These are phyloP conservation scores for Penaeus japonicus DNA, from an alignment of 1,140 invertebrate species.

Conservation along the genomic window DNA sequence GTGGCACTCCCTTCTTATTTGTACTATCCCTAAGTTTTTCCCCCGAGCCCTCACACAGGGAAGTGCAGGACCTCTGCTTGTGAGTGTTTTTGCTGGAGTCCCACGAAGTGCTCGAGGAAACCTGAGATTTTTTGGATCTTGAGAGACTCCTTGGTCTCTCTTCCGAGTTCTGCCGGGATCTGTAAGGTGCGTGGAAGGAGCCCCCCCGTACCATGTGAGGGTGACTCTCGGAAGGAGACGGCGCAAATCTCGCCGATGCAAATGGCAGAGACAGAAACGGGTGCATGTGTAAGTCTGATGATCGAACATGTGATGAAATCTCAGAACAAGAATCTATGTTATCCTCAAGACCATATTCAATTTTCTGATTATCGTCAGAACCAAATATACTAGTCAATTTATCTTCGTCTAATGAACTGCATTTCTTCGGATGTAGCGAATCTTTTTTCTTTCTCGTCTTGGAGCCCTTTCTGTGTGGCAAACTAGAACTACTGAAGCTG, in stretches of 20 bases:
- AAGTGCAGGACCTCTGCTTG: conserved; percentile 34
- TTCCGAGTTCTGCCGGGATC: conserved; percentile 18
- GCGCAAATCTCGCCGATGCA: conserved; percentile 9
- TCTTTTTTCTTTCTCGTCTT: conserved; percentile 29
- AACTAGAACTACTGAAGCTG: conserved; percentile 41
- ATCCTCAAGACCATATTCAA: conserved; percentile 53
- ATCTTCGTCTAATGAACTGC: conserved; percentile 49
- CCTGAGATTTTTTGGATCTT: neutral
- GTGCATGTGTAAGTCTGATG: conserved; percentile 35
- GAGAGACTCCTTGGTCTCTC: conserved; percentile 42
- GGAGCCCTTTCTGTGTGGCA: conserved; percentile 32
- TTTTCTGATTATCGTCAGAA: conserved; percentile 34
- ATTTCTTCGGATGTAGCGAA: conserved; percentile 29
- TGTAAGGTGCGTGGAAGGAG: conserved; percentile 31
- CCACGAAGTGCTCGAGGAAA: neutral
- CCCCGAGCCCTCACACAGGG: conserved; percentile 24
- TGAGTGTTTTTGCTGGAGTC: neutral
- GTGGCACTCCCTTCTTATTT: neutral
- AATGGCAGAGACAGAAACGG: conserved; percentile 42
- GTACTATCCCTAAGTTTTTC: conserved; percentile 20
- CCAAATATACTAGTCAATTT: conserved; percentile 37
- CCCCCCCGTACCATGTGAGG: conserved; percentile 34
- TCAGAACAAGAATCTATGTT: conserved; percentile 22
- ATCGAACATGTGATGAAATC: conserved; percentile 41
- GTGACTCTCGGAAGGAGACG: conserved; percentile 19